Conservation (phyloP, 2,113 vertebrate species). For the Gymnogyps californianus region DNA sequence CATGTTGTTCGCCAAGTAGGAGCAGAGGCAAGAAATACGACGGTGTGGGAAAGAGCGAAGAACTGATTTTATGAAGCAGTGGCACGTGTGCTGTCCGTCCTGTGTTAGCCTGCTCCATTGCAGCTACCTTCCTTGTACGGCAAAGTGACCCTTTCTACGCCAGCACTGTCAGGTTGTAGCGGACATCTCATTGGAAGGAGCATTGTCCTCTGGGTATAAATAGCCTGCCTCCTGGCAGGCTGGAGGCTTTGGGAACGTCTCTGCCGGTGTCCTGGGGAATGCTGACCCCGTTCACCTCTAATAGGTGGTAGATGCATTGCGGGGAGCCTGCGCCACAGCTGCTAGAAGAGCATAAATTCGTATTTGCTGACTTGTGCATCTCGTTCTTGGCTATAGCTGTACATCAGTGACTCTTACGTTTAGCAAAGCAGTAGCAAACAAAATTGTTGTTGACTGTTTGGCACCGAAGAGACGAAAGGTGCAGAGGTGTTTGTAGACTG, state of each 20-base stretch:
- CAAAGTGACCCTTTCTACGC: neutral
- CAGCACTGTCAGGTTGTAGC: neutral
- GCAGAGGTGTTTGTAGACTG: neutral
- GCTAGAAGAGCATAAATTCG: neutral
- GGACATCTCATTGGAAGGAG: neutral
- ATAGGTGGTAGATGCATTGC: neutral
- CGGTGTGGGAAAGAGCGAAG: neutral
- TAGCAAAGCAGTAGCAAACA: neutral
- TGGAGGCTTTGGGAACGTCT: neutral
- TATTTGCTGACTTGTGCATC: constrained; percentile 13
- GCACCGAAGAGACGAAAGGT: neutral
- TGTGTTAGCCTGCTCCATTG: neutral
- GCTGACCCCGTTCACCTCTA: neutral
- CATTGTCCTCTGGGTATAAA: constrained; percentile 45
- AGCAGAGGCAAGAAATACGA: neutral
- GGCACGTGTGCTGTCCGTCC: neutral
- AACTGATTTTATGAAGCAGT: neutral
- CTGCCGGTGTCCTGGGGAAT: neutral
- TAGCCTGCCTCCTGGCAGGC: constrained; percentile 11
- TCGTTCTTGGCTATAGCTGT: neutral
- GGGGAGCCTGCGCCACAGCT: neutral
- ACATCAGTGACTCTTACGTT: neutral
- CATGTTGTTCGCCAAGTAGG: neutral
- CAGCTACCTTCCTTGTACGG: neutral
- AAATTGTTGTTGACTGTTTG: neutral